Percentiles rank a stretch among this genome's conserved stretches.
These are phyloP conservation scores for Heteractis magnifica DNA, from an alignment of 92 coral and sea anemone genomes.

Conservation along the genomic window DNA sequence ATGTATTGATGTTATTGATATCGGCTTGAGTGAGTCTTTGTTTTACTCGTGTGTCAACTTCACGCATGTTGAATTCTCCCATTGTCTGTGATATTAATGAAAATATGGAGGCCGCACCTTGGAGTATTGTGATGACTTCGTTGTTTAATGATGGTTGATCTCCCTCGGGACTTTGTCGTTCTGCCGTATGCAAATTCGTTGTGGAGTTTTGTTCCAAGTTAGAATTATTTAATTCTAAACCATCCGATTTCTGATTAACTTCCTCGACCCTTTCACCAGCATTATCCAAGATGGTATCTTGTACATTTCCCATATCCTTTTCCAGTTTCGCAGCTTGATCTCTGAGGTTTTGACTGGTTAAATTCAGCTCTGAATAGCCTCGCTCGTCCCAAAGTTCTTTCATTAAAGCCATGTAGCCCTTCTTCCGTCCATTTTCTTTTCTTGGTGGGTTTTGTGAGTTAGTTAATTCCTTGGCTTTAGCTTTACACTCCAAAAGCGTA, in stretches of 20 bases:
- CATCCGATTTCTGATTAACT: slow-evolving; percentile 10
- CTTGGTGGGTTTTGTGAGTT: slow-evolving; percentile 29
- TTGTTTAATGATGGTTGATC: not conserved
- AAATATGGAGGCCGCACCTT: not conserved
- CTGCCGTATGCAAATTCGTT: slow-evolving; percentile 35
- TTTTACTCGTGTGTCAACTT: not conserved
- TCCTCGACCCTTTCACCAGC: slow-evolving; percentile 22
- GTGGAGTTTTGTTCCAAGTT: slow-evolving; percentile 29
- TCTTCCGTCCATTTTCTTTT: slow-evolving; percentile 41
- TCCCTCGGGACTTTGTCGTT: slow-evolving; percentile 25
- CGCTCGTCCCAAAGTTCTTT: slow-evolving; percentile 37
- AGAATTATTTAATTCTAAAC: slow-evolving; percentile 23
- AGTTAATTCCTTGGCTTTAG: slow-evolving; percentile 40
- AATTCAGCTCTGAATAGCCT: slow-evolving; percentile 16
- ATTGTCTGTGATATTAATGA: not conserved
- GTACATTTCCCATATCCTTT: slow-evolving; percentile 48
- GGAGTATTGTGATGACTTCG: not conserved
- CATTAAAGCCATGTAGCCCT: slow-evolving; percentile 42
- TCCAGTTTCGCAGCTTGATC: slow-evolving; percentile 50
- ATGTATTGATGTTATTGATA: slow-evolving; percentile 16
- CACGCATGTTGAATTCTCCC: not conserved
- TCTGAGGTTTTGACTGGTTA: slow-evolving; percentile 37
- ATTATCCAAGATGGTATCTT: slow-evolving; percentile 32
- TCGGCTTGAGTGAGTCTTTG: slow-evolving; percentile 23
- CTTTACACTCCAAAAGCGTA: slow-evolving; percentile 42